These are phyloP conservation scores for Pampus argenteus DNA, from an alignment of 2,797 vertebrate genomes.

Conservation along the genomic window DNA sequence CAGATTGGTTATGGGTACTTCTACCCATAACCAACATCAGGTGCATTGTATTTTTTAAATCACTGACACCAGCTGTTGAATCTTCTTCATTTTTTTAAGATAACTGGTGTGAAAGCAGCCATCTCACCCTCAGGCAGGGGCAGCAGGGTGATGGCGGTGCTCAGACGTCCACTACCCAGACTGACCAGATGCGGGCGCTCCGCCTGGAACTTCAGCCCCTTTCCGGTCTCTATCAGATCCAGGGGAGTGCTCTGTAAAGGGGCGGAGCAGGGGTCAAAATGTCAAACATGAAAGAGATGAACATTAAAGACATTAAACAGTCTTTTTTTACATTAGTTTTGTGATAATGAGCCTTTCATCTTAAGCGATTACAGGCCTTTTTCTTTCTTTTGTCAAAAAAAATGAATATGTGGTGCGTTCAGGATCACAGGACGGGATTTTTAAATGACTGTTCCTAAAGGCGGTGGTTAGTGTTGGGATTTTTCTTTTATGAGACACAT, in stretches of 20 bases:
- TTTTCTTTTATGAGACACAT: not conserved
- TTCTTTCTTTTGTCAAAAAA: not conserved
- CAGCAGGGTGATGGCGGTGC: slow-evolving; percentile 93
- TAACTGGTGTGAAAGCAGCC: not conserved
- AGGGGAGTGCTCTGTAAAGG: slow-evolving; percentile 88
- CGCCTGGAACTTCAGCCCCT: slow-evolving; percentile 93
- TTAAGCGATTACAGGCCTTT: not conserved
- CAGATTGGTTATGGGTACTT: not conserved
- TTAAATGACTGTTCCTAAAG: not conserved
- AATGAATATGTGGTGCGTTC: not conserved
- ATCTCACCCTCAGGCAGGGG: slow-evolving; percentile 93
- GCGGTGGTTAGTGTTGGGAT: not conserved
- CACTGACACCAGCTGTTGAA: not conserved
- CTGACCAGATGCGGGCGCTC: slow-evolving; percentile 97
- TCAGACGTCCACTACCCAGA: slow-evolving; percentile 94
- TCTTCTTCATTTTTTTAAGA: not conserved
- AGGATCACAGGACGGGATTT: not conserved
- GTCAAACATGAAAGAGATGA: not conserved
- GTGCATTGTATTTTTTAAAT: not conserved
- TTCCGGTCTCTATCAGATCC: slow-evolving; percentile 92
- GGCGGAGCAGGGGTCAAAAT: slow-evolving; percentile 31
- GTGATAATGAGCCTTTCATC: not conserved
- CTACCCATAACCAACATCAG: too few relatives aligned
- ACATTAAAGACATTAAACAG: too few relatives aligned
- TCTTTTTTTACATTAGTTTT: not conserved